Evolutionary conservation across 2,797 vertebrate genomes (phyloP).

Genomic region (Peromyscus melanophrys): DNA sequence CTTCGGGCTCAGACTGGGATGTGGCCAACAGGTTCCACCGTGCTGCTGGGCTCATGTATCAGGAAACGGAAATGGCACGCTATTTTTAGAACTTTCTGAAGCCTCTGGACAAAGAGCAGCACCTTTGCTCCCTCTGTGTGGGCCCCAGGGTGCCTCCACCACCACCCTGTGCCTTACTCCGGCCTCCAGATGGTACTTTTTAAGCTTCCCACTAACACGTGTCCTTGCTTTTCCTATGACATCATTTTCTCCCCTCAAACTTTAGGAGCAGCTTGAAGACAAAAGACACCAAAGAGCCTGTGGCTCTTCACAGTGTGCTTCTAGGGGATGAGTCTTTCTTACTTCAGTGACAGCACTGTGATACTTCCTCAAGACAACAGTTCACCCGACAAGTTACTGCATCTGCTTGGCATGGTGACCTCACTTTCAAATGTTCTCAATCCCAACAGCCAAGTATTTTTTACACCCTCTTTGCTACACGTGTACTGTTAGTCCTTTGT

Average conservation of each 20-base stretch:
- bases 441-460: background rate
- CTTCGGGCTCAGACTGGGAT: background rate
- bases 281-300: background rate
- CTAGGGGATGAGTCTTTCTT: background rate
- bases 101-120: background rate
- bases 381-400: background rate
- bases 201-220: background rate
- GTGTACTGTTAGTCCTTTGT: background rate
- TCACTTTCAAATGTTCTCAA: constrained; percentile 52
- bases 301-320: background rate
- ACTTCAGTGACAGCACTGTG: background rate
- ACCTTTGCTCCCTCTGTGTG: background rate
- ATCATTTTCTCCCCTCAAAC: background rate
- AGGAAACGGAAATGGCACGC: background rate
- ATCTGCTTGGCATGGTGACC: background rate
- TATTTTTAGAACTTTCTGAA: background rate
- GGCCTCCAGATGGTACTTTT: background rate
- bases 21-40: background rate
- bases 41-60: background rate
- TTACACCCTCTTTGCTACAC: background rate
- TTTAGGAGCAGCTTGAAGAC: constrained; percentile 29
- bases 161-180: background rate
- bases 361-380: background rate
- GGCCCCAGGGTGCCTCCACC: background rate
- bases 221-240: background rate